Evolutionary conservation across 1,140 invertebrate genomes (phyloP).

Genomic region (Bombus affinis): DNA sequence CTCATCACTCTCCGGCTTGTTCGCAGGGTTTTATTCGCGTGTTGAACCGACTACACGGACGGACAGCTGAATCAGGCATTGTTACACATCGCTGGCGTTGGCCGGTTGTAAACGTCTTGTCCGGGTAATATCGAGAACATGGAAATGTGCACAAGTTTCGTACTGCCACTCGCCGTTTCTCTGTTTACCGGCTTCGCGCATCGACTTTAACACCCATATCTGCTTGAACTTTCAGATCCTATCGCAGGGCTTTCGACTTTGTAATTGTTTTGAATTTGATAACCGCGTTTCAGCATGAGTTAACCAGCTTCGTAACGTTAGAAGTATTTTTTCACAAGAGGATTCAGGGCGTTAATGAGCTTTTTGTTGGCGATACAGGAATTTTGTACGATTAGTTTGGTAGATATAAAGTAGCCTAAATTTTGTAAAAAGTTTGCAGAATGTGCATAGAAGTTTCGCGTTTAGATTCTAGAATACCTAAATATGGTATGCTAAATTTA

Average conservation of each 20-base stretch:
- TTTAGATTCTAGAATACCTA: too few species aligned
- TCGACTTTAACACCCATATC: background rate
- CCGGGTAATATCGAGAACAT: slow-evolving; percentile 40
- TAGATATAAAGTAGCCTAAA: too few species aligned
- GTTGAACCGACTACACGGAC: slow-evolving; percentile 31
- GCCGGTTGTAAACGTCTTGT: slow-evolving; percentile 61
- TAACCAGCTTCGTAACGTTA: background rate
- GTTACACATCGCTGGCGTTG: slow-evolving; percentile 47
- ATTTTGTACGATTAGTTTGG: too few species aligned
- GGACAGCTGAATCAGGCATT: slow-evolving; percentile 66
- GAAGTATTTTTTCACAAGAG: background rate
- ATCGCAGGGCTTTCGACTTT: background rate
- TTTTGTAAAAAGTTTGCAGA: too few species aligned
- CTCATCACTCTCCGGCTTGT: slow-evolving; percentile 46
- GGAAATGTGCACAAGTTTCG: slow-evolving; percentile 10
- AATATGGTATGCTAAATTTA: too few species aligned
- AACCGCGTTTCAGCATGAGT: background rate
- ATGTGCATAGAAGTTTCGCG: too few species aligned
- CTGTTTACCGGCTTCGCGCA: background rate
- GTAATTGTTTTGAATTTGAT: background rate
- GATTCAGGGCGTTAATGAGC: too few species aligned
- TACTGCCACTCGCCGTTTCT: background rate
- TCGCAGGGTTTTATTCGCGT: slow-evolving; percentile 62
- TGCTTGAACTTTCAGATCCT: background rate
- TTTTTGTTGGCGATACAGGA: too few species aligned